phyloP scores from a whole-genome alignment of 2,888 invertebrate genomes.

The Ochropleura leucogaster region DNA sequence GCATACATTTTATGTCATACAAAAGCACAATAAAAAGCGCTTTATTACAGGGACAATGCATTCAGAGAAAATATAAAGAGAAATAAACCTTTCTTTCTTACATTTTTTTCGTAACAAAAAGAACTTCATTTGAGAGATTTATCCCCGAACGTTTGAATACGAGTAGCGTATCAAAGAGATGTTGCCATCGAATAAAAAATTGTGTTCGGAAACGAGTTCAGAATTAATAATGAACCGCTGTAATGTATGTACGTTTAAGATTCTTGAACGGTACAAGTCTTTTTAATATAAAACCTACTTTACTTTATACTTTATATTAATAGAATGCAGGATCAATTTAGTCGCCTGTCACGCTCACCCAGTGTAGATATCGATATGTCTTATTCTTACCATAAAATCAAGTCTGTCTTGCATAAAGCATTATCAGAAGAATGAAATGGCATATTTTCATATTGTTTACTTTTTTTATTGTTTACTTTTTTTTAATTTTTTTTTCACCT shows the following conservation, averaged over 20 bases:
- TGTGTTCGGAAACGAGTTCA: slow-evolving; percentile 31
- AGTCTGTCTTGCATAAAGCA: too few relatives aligned
- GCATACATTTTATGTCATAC: background rate
- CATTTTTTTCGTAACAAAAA: slow-evolving; percentile 6
- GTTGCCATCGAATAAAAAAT: slow-evolving; percentile 37
- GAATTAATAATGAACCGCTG: slow-evolving; percentile 48
- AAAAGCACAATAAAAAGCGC: background rate
- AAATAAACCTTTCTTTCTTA: background rate
- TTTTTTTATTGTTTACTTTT: too few relatives aligned
- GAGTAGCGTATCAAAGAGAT: slow-evolving; percentile 34
- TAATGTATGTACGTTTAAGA: slow-evolving; percentile 29
- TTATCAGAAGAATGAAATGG: too few relatives aligned
- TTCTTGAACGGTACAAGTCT: slow-evolving; percentile 17
- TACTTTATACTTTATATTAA: slow-evolving; percentile 8
- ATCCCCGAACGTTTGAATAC: slow-evolving; percentile 38
- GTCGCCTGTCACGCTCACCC: too few relatives aligned
- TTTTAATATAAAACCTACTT: slow-evolving; percentile 13
- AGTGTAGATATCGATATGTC: too few relatives aligned
- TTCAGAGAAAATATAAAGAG: background rate
- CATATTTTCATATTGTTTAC: too few relatives aligned
- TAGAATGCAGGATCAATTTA: too few relatives aligned
- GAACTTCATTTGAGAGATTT: slow-evolving; percentile 28
- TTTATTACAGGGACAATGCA: background rate
- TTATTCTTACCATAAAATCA: too few relatives aligned
- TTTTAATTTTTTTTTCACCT: too few relatives aligned